Evolutionary conservation across 2,797 vertebrate species (phyloP).

Genomic region (Oophaga sylvatica): DNA sequence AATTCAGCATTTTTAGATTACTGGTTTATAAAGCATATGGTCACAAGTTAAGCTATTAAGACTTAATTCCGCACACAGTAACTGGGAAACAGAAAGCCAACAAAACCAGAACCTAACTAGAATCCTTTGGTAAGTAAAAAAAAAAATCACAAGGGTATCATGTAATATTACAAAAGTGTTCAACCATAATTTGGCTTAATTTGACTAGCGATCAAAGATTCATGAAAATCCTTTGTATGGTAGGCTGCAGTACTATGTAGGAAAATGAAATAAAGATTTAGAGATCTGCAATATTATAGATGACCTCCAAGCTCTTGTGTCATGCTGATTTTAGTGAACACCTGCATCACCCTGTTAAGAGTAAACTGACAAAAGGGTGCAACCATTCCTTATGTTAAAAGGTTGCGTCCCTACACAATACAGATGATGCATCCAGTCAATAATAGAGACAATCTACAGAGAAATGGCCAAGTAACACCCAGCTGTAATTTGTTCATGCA

Average conservation of each 20-base stretch:
- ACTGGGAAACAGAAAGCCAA: background rate
- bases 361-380: background rate
- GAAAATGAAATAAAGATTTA: background rate
- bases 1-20: background rate
- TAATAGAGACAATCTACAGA: too few species aligned
- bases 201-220: background rate
- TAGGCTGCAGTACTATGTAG: background rate
- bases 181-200: background rate
- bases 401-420: background rate
- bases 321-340: background rate
- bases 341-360: background rate
- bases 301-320: background rate
- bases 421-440: too few species aligned
- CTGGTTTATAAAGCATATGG: constrained; percentile 19
- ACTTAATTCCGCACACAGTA: background rate
- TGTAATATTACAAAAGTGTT: background rate
- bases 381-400: background rate
- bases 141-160: background rate
- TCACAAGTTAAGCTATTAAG: background rate
- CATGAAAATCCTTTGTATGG: background rate
- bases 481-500: too few species aligned
- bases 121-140: background rate
- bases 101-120: background rate
- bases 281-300: background rate
- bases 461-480: too few species aligned